phyloP scores from a whole-genome alignment of 2,797 vertebrate species.

The Antrozous pallidus region DNA sequence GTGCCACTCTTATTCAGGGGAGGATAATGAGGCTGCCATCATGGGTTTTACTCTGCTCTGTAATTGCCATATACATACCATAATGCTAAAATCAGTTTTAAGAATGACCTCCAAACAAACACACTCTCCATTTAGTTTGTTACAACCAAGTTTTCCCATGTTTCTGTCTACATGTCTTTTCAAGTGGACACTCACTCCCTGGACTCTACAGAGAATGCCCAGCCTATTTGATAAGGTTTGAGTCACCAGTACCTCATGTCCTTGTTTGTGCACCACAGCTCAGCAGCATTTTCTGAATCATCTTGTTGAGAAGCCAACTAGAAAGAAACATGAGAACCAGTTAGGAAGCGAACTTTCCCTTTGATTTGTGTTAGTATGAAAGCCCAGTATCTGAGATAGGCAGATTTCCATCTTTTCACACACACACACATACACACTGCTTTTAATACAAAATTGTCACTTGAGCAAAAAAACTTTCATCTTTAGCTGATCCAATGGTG shows the following conservation, averaged over 20 bases:
- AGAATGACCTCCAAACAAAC: slow-evolving; percentile 72
- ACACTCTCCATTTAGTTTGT: slow-evolving; percentile 71
- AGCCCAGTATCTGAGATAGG: not conserved
- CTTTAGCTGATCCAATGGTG: not conserved
- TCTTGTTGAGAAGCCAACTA: not conserved
- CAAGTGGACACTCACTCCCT: not conserved
- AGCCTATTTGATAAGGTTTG: not conserved
- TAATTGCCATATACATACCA: not conserved
- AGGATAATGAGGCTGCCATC: slow-evolving; percentile 49
- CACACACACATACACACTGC: not conserved
- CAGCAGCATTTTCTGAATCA: not conserved
- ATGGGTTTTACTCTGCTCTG: slow-evolving; percentile 56
- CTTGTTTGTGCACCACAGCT: not conserved
- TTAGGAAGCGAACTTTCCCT: not conserved
- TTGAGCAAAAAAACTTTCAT: slow-evolving; percentile 9
- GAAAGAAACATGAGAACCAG: not conserved
- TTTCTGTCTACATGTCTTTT: slow-evolving; percentile 54
- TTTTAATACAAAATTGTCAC: not conserved
- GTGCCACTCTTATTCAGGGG: not conserved
- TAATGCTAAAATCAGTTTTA: slow-evolving; percentile 61
- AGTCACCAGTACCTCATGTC: not conserved
- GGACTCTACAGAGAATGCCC: not conserved
- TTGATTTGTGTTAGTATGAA: slow-evolving; percentile 21
- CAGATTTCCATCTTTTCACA: not conserved
- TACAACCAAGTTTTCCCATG: slow-evolving; percentile 62